Percentiles rank a stretch among this genome's conserved stretches.
Evolutionary conservation across 2,888 invertebrate species (phyloP).

Genomic region (Disparrhopalites patrizii): DNA sequence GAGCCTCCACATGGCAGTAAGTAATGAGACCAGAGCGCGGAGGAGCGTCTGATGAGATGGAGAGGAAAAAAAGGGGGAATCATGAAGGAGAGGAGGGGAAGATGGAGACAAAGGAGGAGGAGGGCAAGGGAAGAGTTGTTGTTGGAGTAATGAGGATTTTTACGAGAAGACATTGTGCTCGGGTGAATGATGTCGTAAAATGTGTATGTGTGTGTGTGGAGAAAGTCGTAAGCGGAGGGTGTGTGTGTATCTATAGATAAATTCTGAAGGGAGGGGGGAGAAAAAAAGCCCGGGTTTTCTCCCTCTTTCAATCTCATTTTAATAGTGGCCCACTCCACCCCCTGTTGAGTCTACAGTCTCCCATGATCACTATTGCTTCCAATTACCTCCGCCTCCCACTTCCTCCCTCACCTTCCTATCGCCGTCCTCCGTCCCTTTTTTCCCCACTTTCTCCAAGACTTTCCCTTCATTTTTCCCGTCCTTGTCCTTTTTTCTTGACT

Average conservation of each 20-base stretch:
- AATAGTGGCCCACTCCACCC: too few relatives aligned
- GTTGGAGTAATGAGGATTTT: too few relatives aligned
- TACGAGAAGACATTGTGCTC: too few relatives aligned
- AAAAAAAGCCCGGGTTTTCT: too few relatives aligned
- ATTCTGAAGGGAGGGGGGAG: too few relatives aligned
- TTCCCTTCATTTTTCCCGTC: not conserved
- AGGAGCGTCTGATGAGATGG: not conserved
- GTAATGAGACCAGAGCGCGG: too few relatives aligned
- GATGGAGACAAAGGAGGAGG: not conserved
- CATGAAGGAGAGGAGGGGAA: not conserved
- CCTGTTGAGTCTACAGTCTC: not conserved
- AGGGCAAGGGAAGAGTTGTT: not conserved
- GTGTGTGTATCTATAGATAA: too few relatives aligned
- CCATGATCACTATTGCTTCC: not conserved
- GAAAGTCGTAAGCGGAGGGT: too few relatives aligned
- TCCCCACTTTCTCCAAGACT: not conserved
- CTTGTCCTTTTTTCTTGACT: not conserved
- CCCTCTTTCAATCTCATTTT: too few relatives aligned
- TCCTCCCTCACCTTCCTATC: not conserved
- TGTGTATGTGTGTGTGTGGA: too few relatives aligned
- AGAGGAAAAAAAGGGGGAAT: not conserved
- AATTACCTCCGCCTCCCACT: not conserved
- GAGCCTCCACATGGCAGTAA: too few relatives aligned
- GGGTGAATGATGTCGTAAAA: too few relatives aligned
- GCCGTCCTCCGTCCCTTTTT: not conserved